These are phyloP conservation scores for Lepilemur septentrionalis DNA, from an alignment of 2,797 vertebrate genomes.

Conservation along the genomic window DNA sequence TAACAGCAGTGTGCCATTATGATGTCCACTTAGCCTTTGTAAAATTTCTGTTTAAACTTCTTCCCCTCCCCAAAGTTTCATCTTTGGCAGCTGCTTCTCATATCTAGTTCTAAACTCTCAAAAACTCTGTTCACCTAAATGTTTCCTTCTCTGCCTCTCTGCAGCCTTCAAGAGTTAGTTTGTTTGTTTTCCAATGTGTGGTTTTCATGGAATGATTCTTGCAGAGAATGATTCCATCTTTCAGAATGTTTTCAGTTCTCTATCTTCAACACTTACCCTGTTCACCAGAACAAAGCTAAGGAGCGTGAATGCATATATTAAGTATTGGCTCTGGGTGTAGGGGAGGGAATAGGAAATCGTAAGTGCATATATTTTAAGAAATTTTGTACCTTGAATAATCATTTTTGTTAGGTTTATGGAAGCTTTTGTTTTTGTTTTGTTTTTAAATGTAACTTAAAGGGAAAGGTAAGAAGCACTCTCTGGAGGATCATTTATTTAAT, in stretches of 20 bases:
- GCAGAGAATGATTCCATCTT: neutral
- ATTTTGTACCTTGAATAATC: neutral
- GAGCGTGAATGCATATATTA: neutral
- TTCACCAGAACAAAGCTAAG: neutral
- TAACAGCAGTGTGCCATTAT: neutral
- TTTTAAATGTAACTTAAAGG: neutral
- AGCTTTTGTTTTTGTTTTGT: neutral
- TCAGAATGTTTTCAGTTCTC: neutral
- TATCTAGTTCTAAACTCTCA: neutral
- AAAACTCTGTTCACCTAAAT: neutral
- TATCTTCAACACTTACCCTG: neutral
- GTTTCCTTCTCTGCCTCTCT: neutral
- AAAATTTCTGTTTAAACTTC: neutral
- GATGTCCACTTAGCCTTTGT: neutral
- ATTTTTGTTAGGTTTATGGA: neutral
- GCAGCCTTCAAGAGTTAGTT: neutral
- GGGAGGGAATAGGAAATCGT: neutral
- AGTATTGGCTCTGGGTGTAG: neutral
- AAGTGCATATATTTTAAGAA: neutral
- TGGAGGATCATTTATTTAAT: neutral
- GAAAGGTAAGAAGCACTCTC: neutral
- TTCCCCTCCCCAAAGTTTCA: neutral
- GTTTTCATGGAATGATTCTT: neutral
- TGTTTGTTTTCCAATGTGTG: neutral
- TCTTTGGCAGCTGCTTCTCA: neutral